These are phyloP conservation scores for Pyrrhosoma nymphula DNA, from an alignment of 2,888 invertebrate genomes.

Conservation along the genomic window DNA sequence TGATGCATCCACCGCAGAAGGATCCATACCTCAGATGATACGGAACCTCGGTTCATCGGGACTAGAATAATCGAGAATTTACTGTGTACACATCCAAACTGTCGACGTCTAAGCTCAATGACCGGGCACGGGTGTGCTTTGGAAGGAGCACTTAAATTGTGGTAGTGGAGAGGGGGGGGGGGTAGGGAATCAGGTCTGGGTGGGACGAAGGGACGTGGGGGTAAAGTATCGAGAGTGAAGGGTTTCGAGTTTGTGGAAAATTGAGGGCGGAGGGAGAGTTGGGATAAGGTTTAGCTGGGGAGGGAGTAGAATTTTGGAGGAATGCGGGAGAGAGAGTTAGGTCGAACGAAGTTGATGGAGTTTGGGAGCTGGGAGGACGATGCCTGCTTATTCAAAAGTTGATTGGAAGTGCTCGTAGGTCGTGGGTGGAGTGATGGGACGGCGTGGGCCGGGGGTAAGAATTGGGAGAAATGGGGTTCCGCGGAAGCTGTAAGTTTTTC, in stretches of 20 bases:
- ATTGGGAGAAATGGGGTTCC: neutral
- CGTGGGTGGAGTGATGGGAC: neutral
- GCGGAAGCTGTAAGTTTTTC: neutral
- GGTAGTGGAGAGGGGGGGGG: neutral
- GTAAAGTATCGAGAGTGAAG: neutral
- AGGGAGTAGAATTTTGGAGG: neutral
- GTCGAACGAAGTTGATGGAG: neutral
- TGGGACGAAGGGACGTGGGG: neutral
- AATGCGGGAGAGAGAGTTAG: neutral
- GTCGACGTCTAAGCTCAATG: no score
- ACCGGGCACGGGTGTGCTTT: neutral
- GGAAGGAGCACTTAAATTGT: slow-evolving; percentile 37
- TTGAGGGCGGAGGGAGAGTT: neutral
- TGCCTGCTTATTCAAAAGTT: neutral
- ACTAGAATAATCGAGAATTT: no score
- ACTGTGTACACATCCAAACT: no score
- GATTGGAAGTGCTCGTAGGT: neutral
- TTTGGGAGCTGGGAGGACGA: neutral
- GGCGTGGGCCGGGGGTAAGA: neutral
- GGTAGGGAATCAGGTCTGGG: neutral
- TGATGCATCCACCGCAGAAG: no score
- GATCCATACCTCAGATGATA: no score
- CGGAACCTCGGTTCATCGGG: no score
- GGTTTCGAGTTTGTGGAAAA: neutral
- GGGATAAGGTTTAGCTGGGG: neutral